Percentiles rank a stretch among this genome's conserved stretches.
phyloP scores from a whole-genome alignment of 1,140 invertebrate genomes.

The Planococcus citri region DNA sequence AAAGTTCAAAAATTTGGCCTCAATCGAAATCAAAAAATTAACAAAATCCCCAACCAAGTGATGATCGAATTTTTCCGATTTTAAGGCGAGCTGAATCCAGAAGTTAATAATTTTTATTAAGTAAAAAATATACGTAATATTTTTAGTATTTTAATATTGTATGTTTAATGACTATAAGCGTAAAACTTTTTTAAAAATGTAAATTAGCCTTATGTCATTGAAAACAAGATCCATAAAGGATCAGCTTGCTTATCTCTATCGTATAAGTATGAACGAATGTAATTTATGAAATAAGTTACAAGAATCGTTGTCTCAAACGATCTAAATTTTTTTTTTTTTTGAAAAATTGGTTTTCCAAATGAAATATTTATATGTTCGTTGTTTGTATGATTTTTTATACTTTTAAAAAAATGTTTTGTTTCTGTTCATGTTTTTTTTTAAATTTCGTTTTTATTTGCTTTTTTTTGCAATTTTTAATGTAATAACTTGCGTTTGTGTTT shows the following conservation, averaged over 20 bases:
- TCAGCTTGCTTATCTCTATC: not conserved
- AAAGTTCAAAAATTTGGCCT: too few relatives aligned
- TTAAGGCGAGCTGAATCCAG: not conserved
- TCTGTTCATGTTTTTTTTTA: constrained; percentile 9
- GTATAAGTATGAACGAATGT: not conserved
- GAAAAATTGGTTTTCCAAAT: not conserved
- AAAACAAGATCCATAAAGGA: not conserved
- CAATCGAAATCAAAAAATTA: too few relatives aligned
- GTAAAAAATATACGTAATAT: constrained; percentile 2
- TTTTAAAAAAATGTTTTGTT: not conserved
- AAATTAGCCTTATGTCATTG: not conserved
- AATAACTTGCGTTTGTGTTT: constrained; percentile 10
- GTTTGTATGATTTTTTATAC: not conserved
- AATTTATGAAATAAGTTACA: not conserved
- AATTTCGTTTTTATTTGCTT: constrained; percentile 15
- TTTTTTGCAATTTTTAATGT: constrained; percentile 5
- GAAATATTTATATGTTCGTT: not conserved
- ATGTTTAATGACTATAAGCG: not conserved
- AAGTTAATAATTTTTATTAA: not conserved
- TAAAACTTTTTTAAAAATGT: not conserved
- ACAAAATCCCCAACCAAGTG: too few relatives aligned
- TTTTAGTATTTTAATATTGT: not conserved
- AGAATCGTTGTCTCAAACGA: not conserved
- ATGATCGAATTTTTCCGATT: too few relatives aligned
- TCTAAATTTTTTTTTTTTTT: not conserved